A percentile compares a stretch with the other conserved stretches of the same genome.
These are phyloP conservation scores for Strigamia transsilvanica DNA, from an alignment of 2,888 invertebrate genomes.

Conservation along the genomic window DNA sequence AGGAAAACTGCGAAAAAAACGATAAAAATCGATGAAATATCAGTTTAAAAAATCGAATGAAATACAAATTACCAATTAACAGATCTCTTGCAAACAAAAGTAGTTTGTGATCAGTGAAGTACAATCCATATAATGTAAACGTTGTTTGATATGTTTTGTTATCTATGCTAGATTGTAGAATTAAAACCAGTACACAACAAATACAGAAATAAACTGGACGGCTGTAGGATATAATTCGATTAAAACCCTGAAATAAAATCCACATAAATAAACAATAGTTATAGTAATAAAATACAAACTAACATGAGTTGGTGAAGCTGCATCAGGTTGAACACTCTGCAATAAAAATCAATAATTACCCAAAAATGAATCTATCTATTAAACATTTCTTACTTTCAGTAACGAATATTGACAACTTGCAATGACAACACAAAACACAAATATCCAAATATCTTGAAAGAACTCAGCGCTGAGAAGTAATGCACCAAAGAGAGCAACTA, in stretches of 20 bases:
- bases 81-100: slow-evolving; percentile 76
- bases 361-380: background rate
- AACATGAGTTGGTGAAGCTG: slow-evolving; percentile 93
- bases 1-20: slow-evolving; percentile 70
- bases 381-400: slow-evolving; percentile 71
- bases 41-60: background rate
- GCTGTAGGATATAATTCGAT: slow-evolving; percentile 91
- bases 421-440: slow-evolving; percentile 96
- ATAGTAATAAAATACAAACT: slow-evolving; percentile 51
- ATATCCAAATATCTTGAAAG: slow-evolving; percentile 90
- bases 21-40: background rate
- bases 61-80: slow-evolving; percentile 67
- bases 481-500: slow-evolving; percentile 86
- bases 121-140: slow-evolving; percentile 65
- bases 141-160: slow-evolving; percentile 62
- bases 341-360: slow-evolving; percentile 46
- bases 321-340: slow-evolving; percentile 96
- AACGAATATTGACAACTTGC: slow-evolving; percentile 97
- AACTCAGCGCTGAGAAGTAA: slow-evolving; percentile 82
- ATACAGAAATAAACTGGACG: slow-evolving; percentile 93
- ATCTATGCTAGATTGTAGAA: slow-evolving; percentile 64
- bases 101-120: slow-evolving; percentile 71
- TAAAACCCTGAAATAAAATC: slow-evolving; percentile 75
- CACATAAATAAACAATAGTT: background rate
- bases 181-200: slow-evolving; percentile 70